Evolutionary conservation across 37 sponge, comb jelly and placozoan species (phyloP).

Genomic region (Lycopodina hypogea): DNA sequence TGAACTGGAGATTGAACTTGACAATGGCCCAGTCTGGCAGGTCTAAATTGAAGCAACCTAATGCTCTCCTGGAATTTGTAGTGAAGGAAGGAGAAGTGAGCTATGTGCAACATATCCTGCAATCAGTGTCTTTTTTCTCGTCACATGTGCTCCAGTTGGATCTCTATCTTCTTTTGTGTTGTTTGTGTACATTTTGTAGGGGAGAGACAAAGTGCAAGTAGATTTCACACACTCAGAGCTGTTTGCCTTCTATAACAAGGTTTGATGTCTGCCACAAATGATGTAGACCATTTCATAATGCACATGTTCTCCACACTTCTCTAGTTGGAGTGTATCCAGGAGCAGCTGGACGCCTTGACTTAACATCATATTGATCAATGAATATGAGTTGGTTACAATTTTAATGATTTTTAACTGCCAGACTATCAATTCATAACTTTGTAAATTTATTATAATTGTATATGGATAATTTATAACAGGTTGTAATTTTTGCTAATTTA

Average conservation of each 20-base stretch:
- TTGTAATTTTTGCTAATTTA: too few relatives aligned
- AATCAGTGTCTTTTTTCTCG: neutral
- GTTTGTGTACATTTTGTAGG: too few relatives aligned
- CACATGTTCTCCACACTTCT: neutral
- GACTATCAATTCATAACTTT: too few relatives aligned
- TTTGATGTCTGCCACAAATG: slow-evolving; percentile 13
- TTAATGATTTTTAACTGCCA: too few relatives aligned
- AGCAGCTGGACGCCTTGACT: slow-evolving; percentile 37
- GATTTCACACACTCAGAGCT: slow-evolving; percentile 92
- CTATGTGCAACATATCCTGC: neutral
- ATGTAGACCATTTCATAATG: neutral
- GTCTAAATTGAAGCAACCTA: slow-evolving; percentile 78
- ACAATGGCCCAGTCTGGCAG: slow-evolving; percentile 74
- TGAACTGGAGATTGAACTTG: slow-evolving; percentile 85
- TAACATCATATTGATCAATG: too few relatives aligned
- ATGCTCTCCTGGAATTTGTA: slow-evolving; percentile 78
- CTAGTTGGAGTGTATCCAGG: slow-evolving; percentile 54
- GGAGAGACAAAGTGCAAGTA: slow-evolving; percentile 57
- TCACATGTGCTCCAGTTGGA: too few relatives aligned
- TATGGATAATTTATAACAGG: too few relatives aligned
- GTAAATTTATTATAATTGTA: too few relatives aligned
- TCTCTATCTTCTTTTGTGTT: neutral
- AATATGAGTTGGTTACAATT: too few relatives aligned
- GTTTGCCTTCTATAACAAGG: slow-evolving; percentile 77
- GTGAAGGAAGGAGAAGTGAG: slow-evolving; percentile 51